Evolutionary conservation across 2,888 invertebrate genomes (phyloP), one percentile per base, ranked within the genome.

Genomic region (Caenorhabditis wallacei): DNA sequence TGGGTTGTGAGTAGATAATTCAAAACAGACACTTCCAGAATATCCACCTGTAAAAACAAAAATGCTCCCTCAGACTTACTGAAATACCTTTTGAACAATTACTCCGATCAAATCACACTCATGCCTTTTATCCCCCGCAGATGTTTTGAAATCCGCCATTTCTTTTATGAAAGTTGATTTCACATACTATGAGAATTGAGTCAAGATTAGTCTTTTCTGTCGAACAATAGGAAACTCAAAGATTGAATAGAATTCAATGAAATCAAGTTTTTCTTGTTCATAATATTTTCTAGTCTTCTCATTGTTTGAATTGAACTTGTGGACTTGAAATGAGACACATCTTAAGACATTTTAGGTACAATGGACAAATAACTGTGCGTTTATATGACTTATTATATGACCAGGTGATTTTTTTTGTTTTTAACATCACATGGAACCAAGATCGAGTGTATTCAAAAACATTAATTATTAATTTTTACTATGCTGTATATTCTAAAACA

Each of bases 391-490:
- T 30, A 30, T 30, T 3, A 8, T 5, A 30, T 30, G n/a, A n/a
- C 8, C 30, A 30, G n/a, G 46, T 18, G 46, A 5, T 48, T 48
- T 48, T 18, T 18, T 8, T n/a, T 48, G 46, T 48, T 48, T 48
- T 48, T 48, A 3, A 5, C 30, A 5, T 8, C 3, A 30, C 8
- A 22, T 24, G 43, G n/a, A 26, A 43, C 43, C 43, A 18, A 18
- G 18, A 48, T 48, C 46, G 46, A 18, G 18, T 13, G 18, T 18
- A 48, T 18, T 48, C 2, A 22, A 43, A 26, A 22, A 16, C 22
- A 61, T 43, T 43, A 61, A 26, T 61, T 61, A 61, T 61, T 61
- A 24, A 61, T 61, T 59, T 59, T 40, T 40, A 1, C 2, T 43
- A 46, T 46, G 1, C n/a, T 61, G 24, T 61, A 8, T 18, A 22